Conservation (phyloP, 37 sponge, comb jelly and placozoan species). For the Axinella damicornis region DNA sequence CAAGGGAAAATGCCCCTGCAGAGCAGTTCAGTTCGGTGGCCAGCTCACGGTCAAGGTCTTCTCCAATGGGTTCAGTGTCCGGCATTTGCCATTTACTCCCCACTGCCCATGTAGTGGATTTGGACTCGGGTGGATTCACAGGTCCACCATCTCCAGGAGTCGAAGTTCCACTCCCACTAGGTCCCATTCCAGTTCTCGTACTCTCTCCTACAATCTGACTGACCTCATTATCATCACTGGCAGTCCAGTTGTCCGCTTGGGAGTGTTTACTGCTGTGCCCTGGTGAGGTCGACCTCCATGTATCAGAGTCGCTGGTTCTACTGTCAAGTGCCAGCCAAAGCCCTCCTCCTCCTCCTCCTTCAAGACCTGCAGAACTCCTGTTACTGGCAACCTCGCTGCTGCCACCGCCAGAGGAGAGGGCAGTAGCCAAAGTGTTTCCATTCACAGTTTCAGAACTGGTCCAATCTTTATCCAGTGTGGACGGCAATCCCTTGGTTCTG, state of each 20-base stretch:
- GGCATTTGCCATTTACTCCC: slow-evolving; percentile 31
- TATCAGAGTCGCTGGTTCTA: no score
- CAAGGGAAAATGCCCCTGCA: not conserved
- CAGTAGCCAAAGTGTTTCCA: not conserved
- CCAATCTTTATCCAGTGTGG: not conserved
- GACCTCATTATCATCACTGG: slow-evolving; percentile 7
- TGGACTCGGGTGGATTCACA: not conserved
- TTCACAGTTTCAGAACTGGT: not conserved
- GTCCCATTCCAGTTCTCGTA: no score
- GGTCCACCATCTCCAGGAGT: not conserved
- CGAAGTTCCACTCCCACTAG: no score
- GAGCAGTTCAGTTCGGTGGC: not conserved
- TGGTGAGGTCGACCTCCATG: slow-evolving; percentile 3
- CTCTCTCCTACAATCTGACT: not conserved
- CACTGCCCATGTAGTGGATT: not conserved
- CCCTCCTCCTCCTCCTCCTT: not conserved
- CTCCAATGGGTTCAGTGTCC: not conserved
- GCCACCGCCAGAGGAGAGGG: not conserved
- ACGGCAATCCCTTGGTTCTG: not conserved
- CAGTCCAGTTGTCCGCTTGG: slow-evolving; percentile 15
- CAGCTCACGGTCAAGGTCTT: not conserved
- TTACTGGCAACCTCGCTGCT: not conserved
- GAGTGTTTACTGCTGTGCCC: not conserved
- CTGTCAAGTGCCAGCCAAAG: no score
- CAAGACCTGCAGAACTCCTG: not conserved